Base-by-base conservation (phyloP, 2,113 vertebrate species). In the Dasyprocta punctata region DNA sequence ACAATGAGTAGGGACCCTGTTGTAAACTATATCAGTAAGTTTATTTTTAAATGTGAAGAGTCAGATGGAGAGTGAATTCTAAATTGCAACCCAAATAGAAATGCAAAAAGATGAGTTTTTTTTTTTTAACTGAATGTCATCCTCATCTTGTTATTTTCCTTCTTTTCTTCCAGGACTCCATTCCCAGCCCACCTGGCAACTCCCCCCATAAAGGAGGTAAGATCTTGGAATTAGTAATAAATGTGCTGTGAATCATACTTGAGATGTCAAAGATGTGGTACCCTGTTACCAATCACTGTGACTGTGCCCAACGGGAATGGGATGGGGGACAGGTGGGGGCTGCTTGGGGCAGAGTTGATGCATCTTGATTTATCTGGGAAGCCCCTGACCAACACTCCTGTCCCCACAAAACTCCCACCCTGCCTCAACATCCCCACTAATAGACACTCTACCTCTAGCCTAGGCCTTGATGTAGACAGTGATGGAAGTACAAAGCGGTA, bases 181-280 rank as follows among this genome's bases (percentile, higher is more conserved):
- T 96, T 91, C 94, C 95, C 26, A 95, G 85, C 17, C n/a, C 96
- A 49, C 88, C 67, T 0, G 96, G 69, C 63, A 96, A 54, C 36
- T 63, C 90, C 13, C 92, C 95, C 38, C 92, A 96, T 41, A 96
- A 95, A 97, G 98, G 97, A 98, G 98, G 98, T 98, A 98, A 98
- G 98, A 89, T 26, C 75, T 94, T 88, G 85, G 22, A 38, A 90
- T 89, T 73, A 9, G 19, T n/a, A 89, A 22, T 83, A 12, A 95
- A 22, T 80, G 7, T 71, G 28, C 36, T 47, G 17, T 54, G 77
- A 90, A 44, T 41, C 65, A 44, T 60, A 12, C 19, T 52, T 12
- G 30, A 54, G 33, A 26, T 26, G 17, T 44, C 41, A 73, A 47
- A 84, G 54, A 11, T 56, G 17, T 81, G 41, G 26, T 12, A 6